Evolutionary conservation across 2,888 invertebrate species (phyloP).

Genomic region (Polymixis lichenea): DNA sequence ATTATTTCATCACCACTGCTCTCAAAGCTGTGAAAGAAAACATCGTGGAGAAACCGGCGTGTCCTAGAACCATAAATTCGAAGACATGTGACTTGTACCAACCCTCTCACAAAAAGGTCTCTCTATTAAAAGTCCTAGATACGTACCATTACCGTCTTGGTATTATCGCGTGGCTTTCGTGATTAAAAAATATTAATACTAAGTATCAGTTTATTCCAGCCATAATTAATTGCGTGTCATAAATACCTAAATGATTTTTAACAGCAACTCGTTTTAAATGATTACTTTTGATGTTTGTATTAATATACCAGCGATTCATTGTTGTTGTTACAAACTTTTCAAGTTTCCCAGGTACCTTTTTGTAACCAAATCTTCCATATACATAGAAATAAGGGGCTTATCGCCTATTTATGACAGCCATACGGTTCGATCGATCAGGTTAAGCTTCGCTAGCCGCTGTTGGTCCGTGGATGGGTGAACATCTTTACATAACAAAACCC

Average conservation of each 20-base stretch:
- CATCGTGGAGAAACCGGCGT: no score
- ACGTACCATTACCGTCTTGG: neutral
- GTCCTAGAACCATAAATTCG: neutral
- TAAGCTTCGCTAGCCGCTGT: no score
- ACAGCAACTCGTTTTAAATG: neutral
- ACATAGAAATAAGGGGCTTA: no score
- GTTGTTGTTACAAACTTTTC: neutral
- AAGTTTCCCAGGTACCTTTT: no score
- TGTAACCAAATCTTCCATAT: no score
- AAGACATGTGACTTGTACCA: neutral
- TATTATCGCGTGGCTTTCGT: constrained; percentile 47
- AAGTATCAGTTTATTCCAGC: constrained; percentile 20
- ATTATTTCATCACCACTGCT: neutral
- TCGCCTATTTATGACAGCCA: no score
- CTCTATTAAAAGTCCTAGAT: neutral
- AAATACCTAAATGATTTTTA: constrained; percentile 35
- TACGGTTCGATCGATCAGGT: no score
- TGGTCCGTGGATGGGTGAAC: no score
- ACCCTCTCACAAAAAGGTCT: neutral
- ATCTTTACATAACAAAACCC: no score
- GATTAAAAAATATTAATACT: constrained; percentile 46
- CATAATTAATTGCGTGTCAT: constrained; percentile 44
- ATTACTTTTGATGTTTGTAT: neutral
- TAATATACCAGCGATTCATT: neutral
- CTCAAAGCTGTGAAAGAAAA: neutral